These are phyloP conservation scores for Hirundo rustica DNA, from an alignment of 2,797 vertebrate genomes.

Conservation along the genomic window DNA sequence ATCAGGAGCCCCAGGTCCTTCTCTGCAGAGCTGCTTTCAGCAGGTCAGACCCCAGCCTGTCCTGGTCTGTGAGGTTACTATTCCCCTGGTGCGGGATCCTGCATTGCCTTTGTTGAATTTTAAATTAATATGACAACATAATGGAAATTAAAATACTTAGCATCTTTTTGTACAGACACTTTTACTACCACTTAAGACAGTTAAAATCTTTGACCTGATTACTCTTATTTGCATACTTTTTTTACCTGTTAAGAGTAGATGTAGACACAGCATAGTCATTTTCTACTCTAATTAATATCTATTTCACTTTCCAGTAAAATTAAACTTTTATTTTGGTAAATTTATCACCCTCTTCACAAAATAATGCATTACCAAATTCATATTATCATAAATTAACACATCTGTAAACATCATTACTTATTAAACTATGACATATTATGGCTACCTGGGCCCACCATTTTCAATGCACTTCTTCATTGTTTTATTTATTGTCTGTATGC, in stretches of 20 bases:
- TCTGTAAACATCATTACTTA: not conserved
- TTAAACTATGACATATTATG: not conserved
- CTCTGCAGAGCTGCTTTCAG: not conserved
- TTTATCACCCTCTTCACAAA: not conserved
- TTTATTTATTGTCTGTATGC: not conserved
- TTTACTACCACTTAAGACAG: not conserved
- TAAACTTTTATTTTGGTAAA: not conserved
- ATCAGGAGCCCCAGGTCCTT: not conserved
- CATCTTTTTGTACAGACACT: not conserved
- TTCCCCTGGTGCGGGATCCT: not conserved
- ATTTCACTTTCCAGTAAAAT: not conserved
- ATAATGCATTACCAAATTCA: not conserved
- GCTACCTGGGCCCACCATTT: not conserved
- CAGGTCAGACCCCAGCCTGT: not conserved
- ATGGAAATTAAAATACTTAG: not conserved
- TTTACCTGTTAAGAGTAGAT: not conserved
- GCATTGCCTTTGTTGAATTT: not conserved
- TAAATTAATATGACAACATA: not conserved
- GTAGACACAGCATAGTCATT: not conserved
- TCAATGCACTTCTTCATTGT: not conserved
- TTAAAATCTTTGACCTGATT: not conserved
- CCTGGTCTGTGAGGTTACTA: rapidly evolving
- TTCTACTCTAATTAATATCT: not conserved
- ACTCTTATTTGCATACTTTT: not conserved
- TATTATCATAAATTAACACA: not conserved